Base-by-base conservation (phyloP, 2,113 vertebrate genomes). In the Lagopus leucura region DNA sequence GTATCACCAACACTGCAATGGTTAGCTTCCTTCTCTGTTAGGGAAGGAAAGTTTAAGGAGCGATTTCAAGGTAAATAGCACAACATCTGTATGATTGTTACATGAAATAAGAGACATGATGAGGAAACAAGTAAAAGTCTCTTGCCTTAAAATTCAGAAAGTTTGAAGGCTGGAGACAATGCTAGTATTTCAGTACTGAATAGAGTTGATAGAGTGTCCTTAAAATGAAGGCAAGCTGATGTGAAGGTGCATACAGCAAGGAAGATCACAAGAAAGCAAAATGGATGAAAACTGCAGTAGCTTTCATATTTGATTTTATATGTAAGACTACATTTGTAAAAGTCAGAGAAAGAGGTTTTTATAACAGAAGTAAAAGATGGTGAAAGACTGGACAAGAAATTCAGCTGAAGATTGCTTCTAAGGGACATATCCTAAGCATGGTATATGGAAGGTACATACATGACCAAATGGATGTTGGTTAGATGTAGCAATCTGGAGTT, bases 31-130 rank as follows among this genome's bases (percentile, higher is more conserved):
- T 75, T 69, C 6, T 42, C 10, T 67, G 18, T 32, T 21, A 21
- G 21, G 18, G 10, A 67, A 71, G 30, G 47, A 64, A 24, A 30
- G 3, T 42, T 78, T 58, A 24, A 58, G 6, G 30, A 74, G 15
- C 4, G 7, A 63, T 93, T 92, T 91, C 73, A 36, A 91, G 20
- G 10, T 20, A 86, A 92, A 55, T n/a, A 64, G 15, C 9, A 47
- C 13, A 66, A 43, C 2, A 32, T 2, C 1, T 61, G 3, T 22
- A 7, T 80, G 11, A n/a, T 6, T 54, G 2, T 43, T 54, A 79
- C 79, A 65, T 25, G 5, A 85, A 94, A 57, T 76, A 40, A 7
- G 1, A 69, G 22, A 4, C 7, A 65, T 12, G 21, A 69, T 34
- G 12, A 1, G 12, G 13, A n/a, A 66, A 52, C 25, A 3, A 7